Base-by-base conservation (phyloP, 2,888 invertebrate species). In the Hymenopus coronatus region DNA sequence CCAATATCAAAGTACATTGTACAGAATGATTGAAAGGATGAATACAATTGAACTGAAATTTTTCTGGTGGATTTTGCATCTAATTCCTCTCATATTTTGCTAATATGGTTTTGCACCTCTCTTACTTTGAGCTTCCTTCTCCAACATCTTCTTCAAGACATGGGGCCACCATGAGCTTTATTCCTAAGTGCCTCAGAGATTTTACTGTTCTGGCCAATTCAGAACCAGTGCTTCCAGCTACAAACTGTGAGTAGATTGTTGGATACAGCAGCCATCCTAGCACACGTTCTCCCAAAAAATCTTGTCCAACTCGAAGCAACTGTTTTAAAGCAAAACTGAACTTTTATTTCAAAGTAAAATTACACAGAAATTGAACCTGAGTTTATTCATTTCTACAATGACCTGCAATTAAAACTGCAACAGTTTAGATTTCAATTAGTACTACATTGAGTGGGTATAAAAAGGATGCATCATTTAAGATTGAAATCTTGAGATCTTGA, bases 231-330 rank as follows among this genome's bases (percentile, higher is more conserved):
- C 93, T 93, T n/a, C 94, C 94, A 8, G 93, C 94, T 54, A 94
- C 93, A 92, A 94, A 94, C 91, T 94, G 94, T 8, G 93, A 92
- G 90, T 93, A 94, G 28, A 94, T 91, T 7, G 93, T 93, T 28
- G 92, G 92, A 28, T 92, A 91, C 88, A 94, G 92, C 28, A 93
- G 28, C 3, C 82, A 90, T 9, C 91, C 91, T 89, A 92, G 92
- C 88, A 92, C 88, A 28, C 90, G 90, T 8, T 90, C 90, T 1
- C 92, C 93, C 85, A 92, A 91, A 85, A 90, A 89, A 88, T n/a
- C 15, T 28, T 82, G 82, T 28, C 88, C 88, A 27, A 54, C 1
- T 3, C 85, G 81, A 7, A 85, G 28, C 70, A 88, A 20, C 84
- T 88, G 28, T 20, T 70, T 70, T 70, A 25, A 70, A 70, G 8